Conservation (phyloP, 2,797 vertebrate genomes). For the Chromobotia macracanthus region DNA sequence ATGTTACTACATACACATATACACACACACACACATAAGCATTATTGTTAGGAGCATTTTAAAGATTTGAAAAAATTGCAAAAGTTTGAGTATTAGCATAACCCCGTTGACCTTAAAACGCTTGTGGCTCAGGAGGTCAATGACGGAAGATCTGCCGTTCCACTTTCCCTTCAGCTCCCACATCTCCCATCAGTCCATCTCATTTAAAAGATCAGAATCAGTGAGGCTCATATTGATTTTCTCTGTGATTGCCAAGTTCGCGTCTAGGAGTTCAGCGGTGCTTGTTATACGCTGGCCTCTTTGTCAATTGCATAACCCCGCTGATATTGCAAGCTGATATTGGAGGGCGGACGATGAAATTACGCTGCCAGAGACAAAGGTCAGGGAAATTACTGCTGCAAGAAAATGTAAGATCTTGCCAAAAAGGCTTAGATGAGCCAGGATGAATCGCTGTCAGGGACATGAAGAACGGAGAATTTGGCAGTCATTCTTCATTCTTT, state of each 20-base stretch:
- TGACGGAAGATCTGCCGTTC: not conserved
- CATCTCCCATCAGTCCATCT: slow-evolving; percentile 32
- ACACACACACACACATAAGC: no score
- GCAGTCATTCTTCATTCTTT: slow-evolving; percentile 17
- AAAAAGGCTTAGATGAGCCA: slow-evolving; percentile 19
- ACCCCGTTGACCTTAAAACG: slow-evolving; percentile 2
- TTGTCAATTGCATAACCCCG: slow-evolving; percentile 23
- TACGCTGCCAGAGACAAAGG: slow-evolving; percentile 25
- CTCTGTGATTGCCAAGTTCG: slow-evolving; percentile 32
- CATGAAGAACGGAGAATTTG: slow-evolving; percentile 38
- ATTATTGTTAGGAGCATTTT: no score
- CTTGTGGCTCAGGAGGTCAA: slow-evolving; percentile 14
- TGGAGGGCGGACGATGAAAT: slow-evolving; percentile 22
- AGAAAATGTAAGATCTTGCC: slow-evolving; percentile 38
- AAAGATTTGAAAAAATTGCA: no score
- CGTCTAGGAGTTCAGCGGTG: slow-evolving; percentile 32
- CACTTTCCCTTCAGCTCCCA: slow-evolving; percentile 5
- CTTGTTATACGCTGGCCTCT: slow-evolving; percentile 28
- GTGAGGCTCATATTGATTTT: slow-evolving; percentile 35
- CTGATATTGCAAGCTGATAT: slow-evolving; percentile 24
- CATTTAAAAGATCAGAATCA: slow-evolving; percentile 46
- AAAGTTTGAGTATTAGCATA: slow-evolving; percentile 6
- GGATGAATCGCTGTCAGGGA: slow-evolving; percentile 36
- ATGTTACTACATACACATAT: no score
- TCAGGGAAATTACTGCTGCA: slow-evolving; percentile 36